Percentiles rank a stretch among this genome's conserved stretches.
Conservation (phyloP, 2,797 vertebrate genomes). For the Falco berigora region DNA sequence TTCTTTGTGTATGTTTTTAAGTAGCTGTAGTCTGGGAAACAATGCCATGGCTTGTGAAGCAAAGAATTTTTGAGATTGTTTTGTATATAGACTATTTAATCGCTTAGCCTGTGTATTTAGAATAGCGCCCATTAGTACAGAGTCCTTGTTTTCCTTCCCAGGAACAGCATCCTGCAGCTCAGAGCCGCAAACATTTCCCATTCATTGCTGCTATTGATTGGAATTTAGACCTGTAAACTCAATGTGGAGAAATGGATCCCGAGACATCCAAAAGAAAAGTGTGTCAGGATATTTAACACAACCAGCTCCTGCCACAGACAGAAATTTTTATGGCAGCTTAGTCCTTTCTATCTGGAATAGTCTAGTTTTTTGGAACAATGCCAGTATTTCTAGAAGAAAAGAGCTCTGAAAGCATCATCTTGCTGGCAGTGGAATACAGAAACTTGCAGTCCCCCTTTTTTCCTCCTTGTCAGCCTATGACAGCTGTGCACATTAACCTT, state of each 20-base stretch:
- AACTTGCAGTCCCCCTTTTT: neutral
- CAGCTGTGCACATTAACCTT: constrained; percentile 51
- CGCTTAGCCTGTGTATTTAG: neutral
- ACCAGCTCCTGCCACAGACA: neutral
- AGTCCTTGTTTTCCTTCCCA: neutral
- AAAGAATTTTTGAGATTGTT: neutral
- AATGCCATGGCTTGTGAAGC: neutral
- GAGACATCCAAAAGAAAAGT: neutral
- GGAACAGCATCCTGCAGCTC: neutral
- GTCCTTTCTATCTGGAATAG: neutral
- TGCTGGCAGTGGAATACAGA: neutral
- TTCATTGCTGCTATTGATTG: neutral
- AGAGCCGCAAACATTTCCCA: neutral
- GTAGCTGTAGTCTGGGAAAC: neutral
- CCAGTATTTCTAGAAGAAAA: neutral
- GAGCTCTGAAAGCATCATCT: neutral
- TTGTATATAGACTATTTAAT: neutral
- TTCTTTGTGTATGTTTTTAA: neutral
- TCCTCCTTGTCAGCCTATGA: neutral
- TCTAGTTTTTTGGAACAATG: neutral
- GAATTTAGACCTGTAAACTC: neutral
- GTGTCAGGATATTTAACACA: neutral
- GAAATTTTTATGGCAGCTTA: neutral
- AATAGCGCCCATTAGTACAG: neutral
- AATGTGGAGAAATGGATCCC: neutral